phyloP scores from a whole-genome alignment of 1,140 invertebrate species.

The Zaprionus vittiger region DNA sequence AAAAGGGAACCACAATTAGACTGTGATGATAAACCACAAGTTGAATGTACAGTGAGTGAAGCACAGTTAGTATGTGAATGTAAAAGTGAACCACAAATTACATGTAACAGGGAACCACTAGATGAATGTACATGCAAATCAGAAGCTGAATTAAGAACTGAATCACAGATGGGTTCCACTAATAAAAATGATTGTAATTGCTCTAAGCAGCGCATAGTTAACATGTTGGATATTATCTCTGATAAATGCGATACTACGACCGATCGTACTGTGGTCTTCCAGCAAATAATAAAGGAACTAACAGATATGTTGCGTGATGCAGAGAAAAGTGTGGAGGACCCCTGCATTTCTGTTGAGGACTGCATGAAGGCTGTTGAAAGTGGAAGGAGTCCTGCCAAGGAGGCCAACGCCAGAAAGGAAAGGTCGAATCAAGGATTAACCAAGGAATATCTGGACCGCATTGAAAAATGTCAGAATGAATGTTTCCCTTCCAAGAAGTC shows the following conservation, averaged over 20 bases:
- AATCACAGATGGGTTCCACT: no score
- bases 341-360: neutral
- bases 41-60: no score
- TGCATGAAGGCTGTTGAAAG: constrained; percentile 21
- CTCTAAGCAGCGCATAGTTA: neutral
- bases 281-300: constrained; percentile 29
- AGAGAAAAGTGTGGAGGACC: neutral
- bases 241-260: neutral
- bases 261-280: constrained; percentile 7
- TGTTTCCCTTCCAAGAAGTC: constrained; percentile 40
- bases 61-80: no score
- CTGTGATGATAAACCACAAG: no score
- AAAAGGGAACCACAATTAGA: no score
- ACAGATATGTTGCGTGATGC: constrained; percentile 3
- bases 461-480: constrained; percentile 50
- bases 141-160: no score
- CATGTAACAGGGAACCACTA: no score
- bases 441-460: constrained; percentile 44
- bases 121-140: no score
- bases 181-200: no score
- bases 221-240: constrained; percentile 13
- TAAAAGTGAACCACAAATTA: no score
- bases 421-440: neutral
- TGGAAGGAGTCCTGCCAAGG: neutral
- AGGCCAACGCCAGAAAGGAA: neutral